Base-by-base conservation (phyloP, 2,797 vertebrate genomes). In the Apodemus agrarius region DNA sequence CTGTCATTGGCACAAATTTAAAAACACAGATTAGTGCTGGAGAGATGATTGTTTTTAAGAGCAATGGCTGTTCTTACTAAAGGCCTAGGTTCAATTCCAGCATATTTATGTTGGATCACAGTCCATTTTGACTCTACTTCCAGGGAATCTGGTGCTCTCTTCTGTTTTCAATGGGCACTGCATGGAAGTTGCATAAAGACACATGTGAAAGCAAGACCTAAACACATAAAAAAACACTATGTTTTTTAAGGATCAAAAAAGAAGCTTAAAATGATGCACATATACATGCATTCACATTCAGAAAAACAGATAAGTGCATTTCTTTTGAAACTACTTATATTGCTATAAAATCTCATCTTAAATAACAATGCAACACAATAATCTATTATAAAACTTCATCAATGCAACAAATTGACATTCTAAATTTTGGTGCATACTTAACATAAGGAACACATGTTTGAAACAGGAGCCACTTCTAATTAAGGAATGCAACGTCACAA, bases 401-500 rank as follows among this genome's bases (percentile, higher is more conserved):
- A 91, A 75, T 26, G 43, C 78, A 89, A 43, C 40, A 82, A 78
- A 75, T 31, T 67, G 3, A 84, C 69, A 84, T 65, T n/a, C 63
- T 46, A 40, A 94, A 74, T 87, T 29, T 91, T 92, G 49, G 17
- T 24, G 24, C 63, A 7, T 7, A 52, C 31, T 31, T 89, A 61
- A 3, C 54, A 24, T 63, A 21, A 49, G 3, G 19, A 96, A 2
- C 49, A 63, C 8, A 26, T 89, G 57, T 29, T 7, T n/a, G 88
- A 6, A 43, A 90, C 40, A 96, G 83, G 11, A 94, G 54, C 4
- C 86, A 96, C 59, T 97, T 21, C 90, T 94, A 97, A 94, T 93
- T 94, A 94, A 97, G 81, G 79, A 95, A 94, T 54, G 91, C 5
- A 40, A 79, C 75, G 72, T 95, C 72, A 95, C 82, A 94, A 84